Conservation (phyloP, 2,797 vertebrate species). For the Apodemus agrarius region DNA sequence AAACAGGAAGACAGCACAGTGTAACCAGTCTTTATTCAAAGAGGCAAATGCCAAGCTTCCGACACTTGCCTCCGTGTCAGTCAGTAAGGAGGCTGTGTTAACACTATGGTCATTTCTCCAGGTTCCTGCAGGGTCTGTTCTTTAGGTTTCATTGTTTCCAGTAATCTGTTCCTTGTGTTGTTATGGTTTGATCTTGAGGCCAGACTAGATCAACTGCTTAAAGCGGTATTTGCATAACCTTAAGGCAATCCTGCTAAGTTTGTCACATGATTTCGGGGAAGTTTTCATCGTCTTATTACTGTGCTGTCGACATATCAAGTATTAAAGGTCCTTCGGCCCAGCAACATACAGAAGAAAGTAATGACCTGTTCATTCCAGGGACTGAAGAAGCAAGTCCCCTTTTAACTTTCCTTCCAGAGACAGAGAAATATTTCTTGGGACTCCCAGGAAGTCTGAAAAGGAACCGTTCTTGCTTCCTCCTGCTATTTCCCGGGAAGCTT, state of each 20-base stretch:
- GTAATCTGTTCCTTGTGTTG: neutral
- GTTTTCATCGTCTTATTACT: constrained; percentile 37
- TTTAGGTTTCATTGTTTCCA: neutral
- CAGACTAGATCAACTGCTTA: neutral
- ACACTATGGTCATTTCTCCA: neutral
- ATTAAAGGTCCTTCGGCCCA: constrained; percentile 51
- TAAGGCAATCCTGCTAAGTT: constrained; percentile 14
- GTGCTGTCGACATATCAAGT: constrained; percentile 15
- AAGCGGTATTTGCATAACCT: constrained; percentile 32
- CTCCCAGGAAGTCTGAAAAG: constrained; percentile 36
- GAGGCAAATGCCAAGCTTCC: neutral
- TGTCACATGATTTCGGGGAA: constrained; percentile 4
- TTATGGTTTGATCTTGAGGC: neutral
- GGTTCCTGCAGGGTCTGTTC: neutral
- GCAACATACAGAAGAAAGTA: neutral
- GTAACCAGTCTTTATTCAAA: neutral
- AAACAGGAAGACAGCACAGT: neutral
- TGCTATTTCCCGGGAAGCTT: neutral
- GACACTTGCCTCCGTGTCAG: neutral
- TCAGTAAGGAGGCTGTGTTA: neutral
- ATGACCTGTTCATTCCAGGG: neutral
- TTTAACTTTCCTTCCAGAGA: constrained; percentile 23
- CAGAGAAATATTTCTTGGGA: constrained; percentile 60
- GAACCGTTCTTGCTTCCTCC: constrained; percentile 2
- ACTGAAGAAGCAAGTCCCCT: neutral